phyloP scores from a whole-genome alignment of 2,797 vertebrate genomes.

The Falco novaeseelandiae region DNA sequence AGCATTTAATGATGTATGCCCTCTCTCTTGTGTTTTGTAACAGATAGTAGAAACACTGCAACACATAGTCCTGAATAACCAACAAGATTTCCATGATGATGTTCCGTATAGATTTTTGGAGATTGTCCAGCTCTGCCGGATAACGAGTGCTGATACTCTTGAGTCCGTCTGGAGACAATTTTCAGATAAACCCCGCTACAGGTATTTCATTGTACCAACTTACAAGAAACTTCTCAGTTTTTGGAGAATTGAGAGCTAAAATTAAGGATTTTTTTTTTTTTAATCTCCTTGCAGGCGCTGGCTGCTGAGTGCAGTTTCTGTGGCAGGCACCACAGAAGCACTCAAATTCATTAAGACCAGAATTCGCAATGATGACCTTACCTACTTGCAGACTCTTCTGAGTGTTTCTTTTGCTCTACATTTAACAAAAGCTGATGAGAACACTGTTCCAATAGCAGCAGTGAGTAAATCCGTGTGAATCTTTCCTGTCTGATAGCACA shows the following conservation, averaged over 20 bases:
- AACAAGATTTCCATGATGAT: constrained; percentile 74
- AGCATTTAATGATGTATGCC: not conserved
- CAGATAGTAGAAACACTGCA: constrained; percentile 83
- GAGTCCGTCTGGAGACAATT: constrained; percentile 81
- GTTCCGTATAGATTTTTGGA: constrained; percentile 77
- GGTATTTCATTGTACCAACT: constrained; percentile 47
- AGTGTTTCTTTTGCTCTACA: constrained; percentile 77
- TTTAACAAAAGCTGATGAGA: constrained; percentile 67
- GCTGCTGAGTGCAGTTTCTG: constrained; percentile 81
- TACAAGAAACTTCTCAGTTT: not conserved
- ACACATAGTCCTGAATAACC: constrained; percentile 77
- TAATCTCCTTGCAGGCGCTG: constrained; percentile 72
- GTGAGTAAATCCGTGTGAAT: constrained; percentile 33
- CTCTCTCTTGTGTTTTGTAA: not conserved
- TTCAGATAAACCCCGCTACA: constrained; percentile 73
- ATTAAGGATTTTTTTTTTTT: not conserved
- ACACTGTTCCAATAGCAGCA: constrained; percentile 13
- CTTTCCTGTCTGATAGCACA: not conserved
- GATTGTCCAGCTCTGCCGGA: constrained; percentile 81
- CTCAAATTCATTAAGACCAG: constrained; percentile 81
- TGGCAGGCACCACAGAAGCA: constrained; percentile 74
- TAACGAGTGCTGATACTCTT: constrained; percentile 69
- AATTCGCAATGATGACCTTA: constrained; percentile 76
- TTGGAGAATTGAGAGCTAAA: not conserved
- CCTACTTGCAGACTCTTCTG: constrained; percentile 73